Evolutionary conservation across 2,113 vertebrate genomes (phyloP), one percentile per base, ranked within the genome.

Genomic region (Mastomys coucha): DNA sequence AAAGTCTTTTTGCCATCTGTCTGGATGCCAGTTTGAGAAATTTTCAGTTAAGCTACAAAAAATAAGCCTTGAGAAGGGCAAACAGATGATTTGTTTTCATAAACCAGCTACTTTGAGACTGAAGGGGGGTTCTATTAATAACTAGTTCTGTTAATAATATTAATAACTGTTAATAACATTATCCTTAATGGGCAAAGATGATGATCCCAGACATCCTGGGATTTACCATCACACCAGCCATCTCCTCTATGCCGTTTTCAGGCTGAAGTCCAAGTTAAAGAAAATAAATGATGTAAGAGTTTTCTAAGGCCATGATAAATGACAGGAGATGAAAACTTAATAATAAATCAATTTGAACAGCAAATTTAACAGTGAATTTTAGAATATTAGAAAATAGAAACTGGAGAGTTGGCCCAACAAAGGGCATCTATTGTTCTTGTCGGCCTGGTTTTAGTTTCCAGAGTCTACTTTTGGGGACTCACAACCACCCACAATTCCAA

Each of bases 21-120:
- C 22, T 60, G 70, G 33, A 76, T 89, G 51, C 60, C 49, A n/a
- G 3, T 72, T 60, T 93, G 86, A 84, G 58, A 92, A 85, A 26
- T 53, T 22, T 84, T n/a, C 65, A 49, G 2, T 53, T 93, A 92
- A 90, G 90, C 28, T 76, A 36, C 65, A 80, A 95, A 90, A 51
- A 70, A 65, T 33, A 0, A 28, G 2, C 67, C 60, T 49, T 89
- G 49, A 72, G 4, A 92, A 69, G 26, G 24, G 7, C 45, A 22
- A 58, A n/a, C 49, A 4, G 58, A 9, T 75, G 31, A 85, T 92
- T 90, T 92, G 58, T 75, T 93, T 85, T 72, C 42, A 88, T 42
- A 69, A 97, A 67, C 14, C 53, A 81, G 11, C 28, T 9, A 67
- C 9, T 75, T 20, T 28, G 39, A 93, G 45, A 88, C 36, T 33